Conservation (phyloP, 2,797 vertebrate genomes). For the Numenius phaeopus region DNA sequence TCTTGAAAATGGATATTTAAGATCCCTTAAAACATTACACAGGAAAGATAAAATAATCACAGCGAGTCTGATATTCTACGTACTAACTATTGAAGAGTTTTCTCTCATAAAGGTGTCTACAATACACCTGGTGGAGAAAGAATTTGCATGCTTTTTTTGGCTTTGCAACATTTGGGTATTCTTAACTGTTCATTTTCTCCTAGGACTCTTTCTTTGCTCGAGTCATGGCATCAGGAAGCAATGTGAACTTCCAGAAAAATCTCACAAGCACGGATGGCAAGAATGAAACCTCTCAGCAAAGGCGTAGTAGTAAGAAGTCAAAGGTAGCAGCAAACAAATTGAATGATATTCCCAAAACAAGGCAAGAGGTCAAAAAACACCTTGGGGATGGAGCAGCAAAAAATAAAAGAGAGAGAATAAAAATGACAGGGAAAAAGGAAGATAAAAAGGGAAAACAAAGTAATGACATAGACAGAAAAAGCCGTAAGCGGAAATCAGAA, state of each 20-base stretch:
- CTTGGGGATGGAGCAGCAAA: neutral
- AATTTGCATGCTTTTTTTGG: neutral
- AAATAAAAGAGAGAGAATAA: neutral
- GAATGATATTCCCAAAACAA: neutral
- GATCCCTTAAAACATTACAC: neutral
- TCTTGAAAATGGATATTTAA: neutral
- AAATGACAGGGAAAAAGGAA: neutral
- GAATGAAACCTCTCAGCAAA: constrained; percentile 15
- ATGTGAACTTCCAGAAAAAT: neutral
- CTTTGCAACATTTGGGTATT: neutral
- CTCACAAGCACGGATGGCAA: neutral
- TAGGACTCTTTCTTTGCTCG: constrained; percentile 15
- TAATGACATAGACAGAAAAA: constrained; percentile 1
- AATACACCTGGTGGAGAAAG: neutral
- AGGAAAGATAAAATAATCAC: neutral
- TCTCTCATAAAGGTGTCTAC: neutral
- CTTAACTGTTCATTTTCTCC: neutral
- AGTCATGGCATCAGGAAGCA: constrained; percentile 10
- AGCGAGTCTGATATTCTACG: neutral
- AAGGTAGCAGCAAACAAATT: neutral
- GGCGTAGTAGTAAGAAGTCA: neutral
- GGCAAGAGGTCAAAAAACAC: constrained; percentile 38
- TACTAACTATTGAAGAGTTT: neutral
- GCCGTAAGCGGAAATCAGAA: constrained; percentile 53
- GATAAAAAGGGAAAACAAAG: constrained; percentile 47